Conservation (phyloP, 2,888 invertebrate species). For the Caenorhabditis drosophilae region DNA sequence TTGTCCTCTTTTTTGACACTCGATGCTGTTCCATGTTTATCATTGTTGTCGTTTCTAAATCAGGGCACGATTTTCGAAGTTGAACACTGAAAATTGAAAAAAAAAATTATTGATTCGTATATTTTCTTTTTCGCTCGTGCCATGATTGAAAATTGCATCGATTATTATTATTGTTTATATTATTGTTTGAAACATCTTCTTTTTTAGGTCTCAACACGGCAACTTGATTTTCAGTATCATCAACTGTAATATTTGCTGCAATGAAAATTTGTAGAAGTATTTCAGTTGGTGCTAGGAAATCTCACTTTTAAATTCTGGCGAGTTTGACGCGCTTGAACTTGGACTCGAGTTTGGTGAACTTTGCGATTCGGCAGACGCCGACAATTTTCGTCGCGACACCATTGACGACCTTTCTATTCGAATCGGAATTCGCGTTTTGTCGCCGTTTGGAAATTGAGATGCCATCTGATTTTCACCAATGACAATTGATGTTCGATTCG, state of each 20-base stretch:
- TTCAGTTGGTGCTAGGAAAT: background rate
- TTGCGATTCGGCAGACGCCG: slow-evolving; percentile 3
- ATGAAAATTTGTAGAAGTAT: background rate
- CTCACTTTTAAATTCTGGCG: slow-evolving; percentile 24
- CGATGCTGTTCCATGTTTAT: slow-evolving; percentile 33
- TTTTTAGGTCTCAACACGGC: slow-evolving; percentile 23
- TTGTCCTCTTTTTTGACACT: slow-evolving; percentile 31
- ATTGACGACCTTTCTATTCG: slow-evolving; percentile 30
- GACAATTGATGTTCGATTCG: slow-evolving; percentile 2
- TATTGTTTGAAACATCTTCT: no score
- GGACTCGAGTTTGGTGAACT: slow-evolving; percentile 5
- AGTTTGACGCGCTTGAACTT: slow-evolving; percentile 1
- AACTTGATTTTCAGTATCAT: slow-evolving; percentile 15
- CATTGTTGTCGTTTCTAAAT: slow-evolving; percentile 34
- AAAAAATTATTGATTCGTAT: background rate
- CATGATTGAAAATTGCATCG: slow-evolving; percentile 34
- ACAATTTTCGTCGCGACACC: slow-evolving; percentile 17
- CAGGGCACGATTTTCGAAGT: slow-evolving; percentile 50
- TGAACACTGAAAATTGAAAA: slow-evolving; percentile 31
- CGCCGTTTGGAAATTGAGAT: slow-evolving; percentile 18
- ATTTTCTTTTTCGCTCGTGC: slow-evolving; percentile 5
- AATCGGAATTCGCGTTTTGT: slow-evolving; percentile 28
- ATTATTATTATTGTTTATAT: slow-evolving; percentile 17
- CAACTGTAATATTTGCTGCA: slow-evolving; percentile 42
- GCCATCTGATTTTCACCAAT: background rate